Base-by-base conservation (phyloP, 2,797 vertebrate genomes). In the Eospalax fontanierii region DNA sequence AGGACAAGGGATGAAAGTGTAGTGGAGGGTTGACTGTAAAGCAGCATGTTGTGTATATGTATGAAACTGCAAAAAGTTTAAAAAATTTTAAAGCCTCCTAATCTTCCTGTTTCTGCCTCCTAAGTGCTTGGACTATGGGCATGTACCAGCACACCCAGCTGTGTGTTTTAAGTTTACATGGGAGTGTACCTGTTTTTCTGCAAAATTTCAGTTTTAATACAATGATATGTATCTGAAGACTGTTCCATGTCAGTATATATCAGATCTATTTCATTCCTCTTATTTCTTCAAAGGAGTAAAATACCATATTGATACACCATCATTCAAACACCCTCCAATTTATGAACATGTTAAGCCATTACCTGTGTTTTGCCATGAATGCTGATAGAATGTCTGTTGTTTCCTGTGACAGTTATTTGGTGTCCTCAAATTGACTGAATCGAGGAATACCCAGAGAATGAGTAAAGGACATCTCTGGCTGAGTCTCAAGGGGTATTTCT, bases 191-290 rank as follows among this genome's bases (percentile, higher is more conserved):
- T 46, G 50, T 50, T 79, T 33, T 50, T 80, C 61, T 28, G 26
- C 4, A 90, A 35, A 81, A 88, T 88, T 76, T 26, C 74, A 93
- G 85, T 61, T 86, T 85, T 95, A 57, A 59, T 15, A 70, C 46
- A 92, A 18, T 71, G 61, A n/a, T 35, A 66, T 65, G 33, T 30
- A 57, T n/a, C 14, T 65, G 19, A 28, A 63, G 50, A 91, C 2
- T 33, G 21, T 81, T 76, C 68, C 89, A 43, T 50, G 81, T 68
- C 28, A 38, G 43, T 19, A 61, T 71, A 71, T 24, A 74, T 3
- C 2, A 71, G 12, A 81, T 63, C 24, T 73, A 57, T 46, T 90
- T 63, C 22, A 71, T 46, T 75, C 33, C 87, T 87, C 76, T 73
- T n/a, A 93, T 9, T 38, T 10, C 16, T 30, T n/a, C n/a, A 43